A percentile compares a stretch with the other conserved stretches of the same genome.
Conservation (phyloP, 1,140 invertebrate species). For the Conus ventricosus region DNA sequence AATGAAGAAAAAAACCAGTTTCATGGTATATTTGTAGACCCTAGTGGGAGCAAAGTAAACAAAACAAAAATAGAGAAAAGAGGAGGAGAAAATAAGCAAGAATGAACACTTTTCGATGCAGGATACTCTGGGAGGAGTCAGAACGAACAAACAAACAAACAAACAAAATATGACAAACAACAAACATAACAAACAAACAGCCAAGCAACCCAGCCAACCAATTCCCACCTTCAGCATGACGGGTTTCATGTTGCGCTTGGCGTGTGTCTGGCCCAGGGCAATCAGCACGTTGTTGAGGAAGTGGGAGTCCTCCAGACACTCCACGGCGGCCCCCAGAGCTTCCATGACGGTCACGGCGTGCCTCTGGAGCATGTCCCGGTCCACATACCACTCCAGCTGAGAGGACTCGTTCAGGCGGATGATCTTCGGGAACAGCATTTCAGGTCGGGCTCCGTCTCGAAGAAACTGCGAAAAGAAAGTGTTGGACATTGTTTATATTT, state of each 20-base stretch:
- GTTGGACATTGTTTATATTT: neutral
- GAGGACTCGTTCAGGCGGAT: constrained; percentile 67
- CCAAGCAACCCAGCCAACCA: too few species aligned
- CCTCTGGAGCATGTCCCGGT: constrained; percentile 65
- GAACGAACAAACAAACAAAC: too few species aligned
- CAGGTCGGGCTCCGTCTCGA: constrained; percentile 63
- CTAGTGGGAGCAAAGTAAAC: too few species aligned
- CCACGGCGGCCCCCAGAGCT: constrained; percentile 62
- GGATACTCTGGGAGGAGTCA: too few species aligned
- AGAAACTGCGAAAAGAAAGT: constrained; percentile 55
- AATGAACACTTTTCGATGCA: too few species aligned
- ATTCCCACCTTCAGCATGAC: constrained; percentile 64
- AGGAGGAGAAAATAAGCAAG: too few species aligned
- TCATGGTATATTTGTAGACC: too few species aligned
- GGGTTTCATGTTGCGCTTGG: constrained; percentile 64
- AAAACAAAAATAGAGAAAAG: too few species aligned
- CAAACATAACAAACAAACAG: too few species aligned
- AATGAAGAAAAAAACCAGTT: too few species aligned
- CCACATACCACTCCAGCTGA: constrained; percentile 67
- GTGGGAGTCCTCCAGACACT: constrained; percentile 64
- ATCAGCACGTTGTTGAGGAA: constrained; percentile 66
- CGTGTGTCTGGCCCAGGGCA: constrained; percentile 67
- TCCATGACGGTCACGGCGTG: constrained; percentile 65
- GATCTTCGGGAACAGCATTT: constrained; percentile 68
- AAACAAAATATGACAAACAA: too few species aligned